These are phyloP conservation scores for Nannospalax galili DNA, from an alignment of 2,113 vertebrate genomes.

Conservation along the genomic window DNA sequence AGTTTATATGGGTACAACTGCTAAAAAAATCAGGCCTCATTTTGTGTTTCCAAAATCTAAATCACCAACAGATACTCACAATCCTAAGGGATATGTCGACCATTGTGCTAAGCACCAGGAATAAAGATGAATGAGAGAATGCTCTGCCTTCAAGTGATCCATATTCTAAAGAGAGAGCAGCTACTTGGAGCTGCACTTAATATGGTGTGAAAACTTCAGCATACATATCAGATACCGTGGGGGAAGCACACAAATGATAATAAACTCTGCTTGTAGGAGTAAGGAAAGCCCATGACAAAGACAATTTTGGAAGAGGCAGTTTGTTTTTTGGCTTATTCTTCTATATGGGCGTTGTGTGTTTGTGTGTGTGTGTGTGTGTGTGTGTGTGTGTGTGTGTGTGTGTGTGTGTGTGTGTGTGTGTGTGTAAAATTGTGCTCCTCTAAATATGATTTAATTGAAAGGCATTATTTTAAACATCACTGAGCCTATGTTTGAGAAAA, in stretches of 20 bases:
- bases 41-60: constrained; percentile 11
- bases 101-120: neutral
- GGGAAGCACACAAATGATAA: neutral
- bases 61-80: neutral
- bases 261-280: neutral
- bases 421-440: neutral
- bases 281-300: neutral
- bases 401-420: neutral
- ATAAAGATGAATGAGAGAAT: neutral
- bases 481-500: neutral
- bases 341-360: neutral
- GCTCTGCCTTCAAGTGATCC: neutral
- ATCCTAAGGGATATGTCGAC: neutral
- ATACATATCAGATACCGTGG: neutral
- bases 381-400: neutral
- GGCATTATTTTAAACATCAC: neutral
- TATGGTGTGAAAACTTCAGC: neutral
- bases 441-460: neutral
- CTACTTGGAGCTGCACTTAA: neutral
- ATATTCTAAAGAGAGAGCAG: neutral
- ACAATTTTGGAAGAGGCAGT: neutral
- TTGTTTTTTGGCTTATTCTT: neutral
- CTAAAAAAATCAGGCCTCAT: neutral
- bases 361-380: neutral
- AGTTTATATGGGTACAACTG: neutral